Evolutionary conservation across 2,113 vertebrate species (phyloP).

Genomic region (Myotis davidii): DNA sequence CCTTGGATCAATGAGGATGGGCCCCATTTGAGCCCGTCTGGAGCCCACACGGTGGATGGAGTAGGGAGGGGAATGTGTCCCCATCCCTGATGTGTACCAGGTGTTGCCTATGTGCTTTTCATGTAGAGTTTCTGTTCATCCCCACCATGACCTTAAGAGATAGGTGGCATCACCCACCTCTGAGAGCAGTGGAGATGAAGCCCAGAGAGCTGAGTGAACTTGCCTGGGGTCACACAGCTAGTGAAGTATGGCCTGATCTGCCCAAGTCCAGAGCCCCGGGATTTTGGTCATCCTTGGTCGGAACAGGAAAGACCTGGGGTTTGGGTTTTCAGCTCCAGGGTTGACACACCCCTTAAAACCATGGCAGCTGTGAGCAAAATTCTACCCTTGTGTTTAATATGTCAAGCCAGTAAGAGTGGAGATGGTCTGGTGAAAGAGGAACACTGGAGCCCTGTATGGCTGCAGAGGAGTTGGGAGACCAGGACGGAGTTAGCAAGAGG

Average conservation of each 20-base stretch:
- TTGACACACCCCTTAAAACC: background rate
- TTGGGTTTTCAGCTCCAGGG: background rate
- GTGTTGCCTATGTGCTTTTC: background rate
- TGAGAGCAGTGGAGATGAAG: background rate
- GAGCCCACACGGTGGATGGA: background rate
- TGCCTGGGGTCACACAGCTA: background rate
- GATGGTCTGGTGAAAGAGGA: background rate
- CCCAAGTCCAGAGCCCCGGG: background rate
- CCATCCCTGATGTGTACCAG: background rate
- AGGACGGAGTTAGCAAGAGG: constrained; percentile 46
- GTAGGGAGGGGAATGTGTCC: background rate
- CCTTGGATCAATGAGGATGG: background rate
- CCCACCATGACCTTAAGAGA: background rate
- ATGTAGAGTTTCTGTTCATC: background rate
- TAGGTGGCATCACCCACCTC: background rate
- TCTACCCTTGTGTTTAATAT: background rate
- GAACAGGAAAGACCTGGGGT: background rate
- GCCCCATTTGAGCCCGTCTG: background rate
- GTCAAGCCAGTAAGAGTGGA: background rate
- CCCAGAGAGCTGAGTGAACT: background rate
- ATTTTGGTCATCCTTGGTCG: background rate
- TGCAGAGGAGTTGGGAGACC: background rate
- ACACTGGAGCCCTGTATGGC: background rate
- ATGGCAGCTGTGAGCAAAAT: background rate
- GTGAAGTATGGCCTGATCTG: background rate